phyloP scores from a whole-genome alignment of 2,888 invertebrate genomes.

The Muschampia plurimacula region DNA sequence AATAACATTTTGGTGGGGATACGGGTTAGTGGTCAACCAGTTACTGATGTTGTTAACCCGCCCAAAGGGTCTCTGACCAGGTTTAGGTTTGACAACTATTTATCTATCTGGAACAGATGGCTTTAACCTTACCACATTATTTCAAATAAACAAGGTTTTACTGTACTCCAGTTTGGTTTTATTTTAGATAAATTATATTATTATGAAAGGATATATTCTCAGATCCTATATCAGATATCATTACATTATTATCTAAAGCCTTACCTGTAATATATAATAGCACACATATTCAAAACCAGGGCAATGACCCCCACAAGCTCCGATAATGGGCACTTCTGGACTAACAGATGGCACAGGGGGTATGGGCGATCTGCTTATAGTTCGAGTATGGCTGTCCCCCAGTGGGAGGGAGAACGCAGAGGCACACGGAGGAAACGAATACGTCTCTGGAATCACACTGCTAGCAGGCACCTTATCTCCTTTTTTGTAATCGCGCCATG shows the following conservation, averaged over 20 bases:
- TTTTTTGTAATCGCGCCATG: conserved; percentile 71
- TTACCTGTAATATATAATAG: conserved; percentile 89
- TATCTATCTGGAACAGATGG: too few species aligned
- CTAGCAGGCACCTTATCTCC: conserved; percentile 59
- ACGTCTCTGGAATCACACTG: conserved; percentile 59
- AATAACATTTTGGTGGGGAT: too few species aligned
- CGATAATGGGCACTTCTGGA: conserved; percentile 85
- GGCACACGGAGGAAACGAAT: conserved; percentile 74
- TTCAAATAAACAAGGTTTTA: too few species aligned
- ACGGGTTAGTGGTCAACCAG: too few species aligned
- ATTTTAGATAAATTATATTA: too few species aligned
- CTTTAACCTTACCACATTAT: too few species aligned
- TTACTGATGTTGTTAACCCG: too few species aligned
- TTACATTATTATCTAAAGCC: background rate
- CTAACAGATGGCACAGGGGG: conserved; percentile 70
- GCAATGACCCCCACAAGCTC: conserved; percentile 89
- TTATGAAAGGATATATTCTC: too few species aligned
- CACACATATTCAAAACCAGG: conserved; percentile 90
- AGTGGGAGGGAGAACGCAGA: conserved; percentile 78
- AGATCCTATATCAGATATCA: too few species aligned
- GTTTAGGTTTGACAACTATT: too few species aligned
- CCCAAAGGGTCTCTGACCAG: too few species aligned
- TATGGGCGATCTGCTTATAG: conserved; percentile 62
- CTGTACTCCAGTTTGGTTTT: too few species aligned
- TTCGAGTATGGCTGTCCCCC: conserved; percentile 60